Conservation (phyloP, 2,113 vertebrate genomes). For the Noctilio leporinus region DNA sequence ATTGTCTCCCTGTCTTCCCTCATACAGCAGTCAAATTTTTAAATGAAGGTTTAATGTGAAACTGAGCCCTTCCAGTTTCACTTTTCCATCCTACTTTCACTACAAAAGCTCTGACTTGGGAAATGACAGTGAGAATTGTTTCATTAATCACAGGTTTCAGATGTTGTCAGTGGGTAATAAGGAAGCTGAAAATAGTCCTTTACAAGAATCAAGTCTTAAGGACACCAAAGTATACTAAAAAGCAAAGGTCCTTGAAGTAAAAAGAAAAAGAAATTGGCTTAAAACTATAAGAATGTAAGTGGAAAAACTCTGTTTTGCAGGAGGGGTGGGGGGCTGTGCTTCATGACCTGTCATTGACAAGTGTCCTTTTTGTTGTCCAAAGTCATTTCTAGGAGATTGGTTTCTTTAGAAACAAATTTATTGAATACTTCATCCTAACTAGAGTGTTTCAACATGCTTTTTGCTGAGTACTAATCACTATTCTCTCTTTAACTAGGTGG, state of each 20-base stretch:
- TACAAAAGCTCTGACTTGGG: slow-evolving; percentile 14
- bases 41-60: slow-evolving; percentile 22
- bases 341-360: neutral
- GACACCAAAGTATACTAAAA: neutral
- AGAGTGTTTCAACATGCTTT: neutral
- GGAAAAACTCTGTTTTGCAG: neutral
- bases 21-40: neutral
- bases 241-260: neutral
- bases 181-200: neutral
- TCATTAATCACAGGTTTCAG: slow-evolving; percentile 13
- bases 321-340: neutral
- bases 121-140: slow-evolving; percentile 8
- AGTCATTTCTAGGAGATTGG: neutral
- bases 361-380: slow-evolving; percentile 4
- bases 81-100: neutral
- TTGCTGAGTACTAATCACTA: neutral
- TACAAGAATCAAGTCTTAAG: neutral
- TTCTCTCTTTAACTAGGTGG: neutral
- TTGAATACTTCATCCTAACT: neutral
- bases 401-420: slow-evolving; percentile 33
- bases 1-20: slow-evolving; percentile 23
- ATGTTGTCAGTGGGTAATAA: neutral
- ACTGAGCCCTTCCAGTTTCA: slow-evolving; percentile 14
- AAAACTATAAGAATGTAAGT: neutral
- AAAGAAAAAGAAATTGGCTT: neutral